These are phyloP conservation scores for Macrosteles quadrilineatus DNA, from an alignment of 1,140 invertebrate genomes.

Conservation along the genomic window DNA sequence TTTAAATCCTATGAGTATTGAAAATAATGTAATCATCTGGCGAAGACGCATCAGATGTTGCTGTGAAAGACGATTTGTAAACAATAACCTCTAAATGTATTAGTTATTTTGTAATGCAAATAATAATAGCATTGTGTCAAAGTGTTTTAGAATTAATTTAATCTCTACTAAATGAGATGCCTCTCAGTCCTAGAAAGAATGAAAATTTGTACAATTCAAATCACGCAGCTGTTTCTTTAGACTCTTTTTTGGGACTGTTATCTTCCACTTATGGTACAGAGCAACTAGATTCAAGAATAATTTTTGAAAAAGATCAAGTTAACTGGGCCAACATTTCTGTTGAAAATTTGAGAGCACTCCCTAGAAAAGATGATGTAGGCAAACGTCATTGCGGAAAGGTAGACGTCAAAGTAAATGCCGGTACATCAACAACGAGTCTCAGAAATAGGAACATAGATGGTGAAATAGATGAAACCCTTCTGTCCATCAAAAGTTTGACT, in stretches of 20 bases:
- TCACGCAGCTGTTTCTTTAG: background rate
- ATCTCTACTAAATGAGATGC: no score
- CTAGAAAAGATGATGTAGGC: no score
- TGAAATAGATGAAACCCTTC: background rate
- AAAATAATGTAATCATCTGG: no score
- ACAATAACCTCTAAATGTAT: no score
- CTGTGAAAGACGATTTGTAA: no score
- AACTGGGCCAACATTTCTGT: background rate
- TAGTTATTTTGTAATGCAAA: no score
- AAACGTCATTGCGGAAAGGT: background rate
- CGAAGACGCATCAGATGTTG: no score
- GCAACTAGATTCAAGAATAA: background rate
- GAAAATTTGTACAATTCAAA: background rate
- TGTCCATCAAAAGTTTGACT: constrained; percentile 8
- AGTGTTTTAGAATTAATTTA: no score
- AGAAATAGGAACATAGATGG: background rate
- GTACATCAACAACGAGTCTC: constrained; percentile 1
- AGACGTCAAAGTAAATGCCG: background rate
- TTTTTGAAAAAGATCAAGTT: background rate
- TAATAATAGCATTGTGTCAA: no score
- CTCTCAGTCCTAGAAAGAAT: no score
- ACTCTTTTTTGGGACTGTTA: background rate
- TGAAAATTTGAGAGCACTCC: background rate
- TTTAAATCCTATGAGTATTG: no score
- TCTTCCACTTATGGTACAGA: constrained; percentile 4